Conservation (phyloP, 2,797 vertebrate genomes). For the Uromys caudimaculatus region DNA sequence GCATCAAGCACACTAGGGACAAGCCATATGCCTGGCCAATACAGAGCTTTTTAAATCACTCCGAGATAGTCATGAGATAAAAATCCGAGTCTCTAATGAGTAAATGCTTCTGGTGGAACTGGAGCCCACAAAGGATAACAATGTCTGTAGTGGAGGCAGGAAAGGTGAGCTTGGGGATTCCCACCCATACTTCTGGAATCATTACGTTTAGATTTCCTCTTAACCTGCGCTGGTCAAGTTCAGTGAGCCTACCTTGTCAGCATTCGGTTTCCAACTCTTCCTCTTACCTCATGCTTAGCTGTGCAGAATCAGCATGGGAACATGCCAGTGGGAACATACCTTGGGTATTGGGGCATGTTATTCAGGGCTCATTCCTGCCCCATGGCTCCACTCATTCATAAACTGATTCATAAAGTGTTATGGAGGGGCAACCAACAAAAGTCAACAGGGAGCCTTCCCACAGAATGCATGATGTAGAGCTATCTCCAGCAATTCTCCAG, state of each 20-base stretch:
- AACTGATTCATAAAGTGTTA: not conserved
- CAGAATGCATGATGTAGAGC: not conserved
- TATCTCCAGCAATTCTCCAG: not conserved
- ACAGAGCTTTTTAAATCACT: not conserved
- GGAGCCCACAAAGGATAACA: not conserved
- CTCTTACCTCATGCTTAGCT: not conserved
- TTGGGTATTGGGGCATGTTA: too few relatives aligned
- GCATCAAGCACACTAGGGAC: too few relatives aligned
- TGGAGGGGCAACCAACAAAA: not conserved
- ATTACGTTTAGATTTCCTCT: not conserved
- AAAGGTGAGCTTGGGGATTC: not conserved
- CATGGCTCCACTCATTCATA: not conserved
- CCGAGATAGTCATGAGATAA: not conserved
- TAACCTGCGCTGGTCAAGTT: not conserved
- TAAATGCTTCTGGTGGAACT: not conserved
- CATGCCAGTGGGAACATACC: too few relatives aligned
- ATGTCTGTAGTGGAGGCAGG: not conserved
- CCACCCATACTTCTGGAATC: not conserved
- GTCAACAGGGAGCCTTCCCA: not conserved
- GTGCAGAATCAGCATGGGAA: not conserved
- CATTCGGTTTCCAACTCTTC: not conserved
- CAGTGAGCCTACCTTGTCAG: not conserved
- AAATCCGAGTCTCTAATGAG: not conserved
- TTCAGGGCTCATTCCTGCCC: not conserved
- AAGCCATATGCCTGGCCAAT: too few relatives aligned